These are phyloP conservation scores for Drosophila nigricruria DNA, from an alignment of 2,888 invertebrate species.

Conservation along the genomic window DNA sequence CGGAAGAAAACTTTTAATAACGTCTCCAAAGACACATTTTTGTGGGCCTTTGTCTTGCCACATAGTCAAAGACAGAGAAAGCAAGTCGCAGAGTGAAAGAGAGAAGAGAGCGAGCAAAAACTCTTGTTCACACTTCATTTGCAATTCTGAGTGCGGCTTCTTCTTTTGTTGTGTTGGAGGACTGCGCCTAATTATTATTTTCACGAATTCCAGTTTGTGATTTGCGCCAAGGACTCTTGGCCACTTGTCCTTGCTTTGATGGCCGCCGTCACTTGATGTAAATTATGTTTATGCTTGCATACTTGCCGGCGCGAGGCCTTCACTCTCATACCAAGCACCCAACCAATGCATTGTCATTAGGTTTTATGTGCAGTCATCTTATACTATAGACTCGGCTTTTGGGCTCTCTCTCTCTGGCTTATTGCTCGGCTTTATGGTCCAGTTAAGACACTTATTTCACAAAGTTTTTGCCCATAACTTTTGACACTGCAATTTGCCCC, in stretches of 20 bases:
- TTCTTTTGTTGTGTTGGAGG: constrained; percentile 52
- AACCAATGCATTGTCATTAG: constrained; percentile 60
- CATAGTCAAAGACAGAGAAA: not conserved
- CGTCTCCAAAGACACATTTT: constrained; percentile 74
- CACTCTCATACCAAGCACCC: not conserved
- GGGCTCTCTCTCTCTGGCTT: constrained; percentile 23
- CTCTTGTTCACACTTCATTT: constrained; percentile 80
- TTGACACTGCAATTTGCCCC: constrained; percentile 29
- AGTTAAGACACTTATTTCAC: constrained; percentile 42
- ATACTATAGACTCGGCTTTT: constrained; percentile 4
- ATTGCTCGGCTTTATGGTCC: constrained; percentile 43
- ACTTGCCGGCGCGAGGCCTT: constrained; percentile 18
- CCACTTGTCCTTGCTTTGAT: constrained; percentile 46
- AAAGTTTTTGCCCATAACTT: constrained; percentile 46
- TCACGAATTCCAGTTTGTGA: constrained; percentile 63
- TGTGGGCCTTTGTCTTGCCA: constrained; percentile 47
- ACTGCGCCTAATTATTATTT: constrained; percentile 76
- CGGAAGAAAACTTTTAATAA: constrained; percentile 75
- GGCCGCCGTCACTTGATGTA: constrained; percentile 53
- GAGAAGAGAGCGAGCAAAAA: constrained; percentile 23
- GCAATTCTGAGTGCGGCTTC: constrained; percentile 70
- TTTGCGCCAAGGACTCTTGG: constrained; percentile 53
- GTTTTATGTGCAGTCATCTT: constrained; percentile 53
- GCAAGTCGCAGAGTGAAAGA: not conserved
- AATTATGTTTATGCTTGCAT: constrained; percentile 76